Percentiles rank a stretch among this genome's conserved stretches.
phyloP scores from a whole-genome alignment of 2,113 vertebrate species.

The Blennius ocellaris region DNA sequence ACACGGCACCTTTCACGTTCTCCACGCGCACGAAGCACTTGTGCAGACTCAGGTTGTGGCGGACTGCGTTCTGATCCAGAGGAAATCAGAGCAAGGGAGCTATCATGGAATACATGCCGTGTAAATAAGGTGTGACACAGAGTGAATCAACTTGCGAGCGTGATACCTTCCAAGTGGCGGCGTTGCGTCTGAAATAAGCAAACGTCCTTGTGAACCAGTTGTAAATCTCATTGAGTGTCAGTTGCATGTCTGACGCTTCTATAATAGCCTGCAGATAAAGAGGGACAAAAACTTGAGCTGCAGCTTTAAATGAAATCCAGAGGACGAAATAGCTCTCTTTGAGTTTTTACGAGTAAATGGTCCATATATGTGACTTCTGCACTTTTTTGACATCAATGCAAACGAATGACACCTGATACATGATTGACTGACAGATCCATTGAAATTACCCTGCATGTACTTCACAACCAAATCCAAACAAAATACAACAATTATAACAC shows the following conservation, averaged over 20 bases:
- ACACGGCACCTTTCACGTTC: slow-evolving; percentile 97
- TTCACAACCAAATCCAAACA: no score
- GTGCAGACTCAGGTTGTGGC: slow-evolving; percentile 98
- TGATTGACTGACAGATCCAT: no score
- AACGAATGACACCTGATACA: no score
- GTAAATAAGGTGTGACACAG: slow-evolving; percentile 29
- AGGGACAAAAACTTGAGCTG: neutral
- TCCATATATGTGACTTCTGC: no score
- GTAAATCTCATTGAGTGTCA: slow-evolving; percentile 98
- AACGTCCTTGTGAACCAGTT: slow-evolving; percentile 98
- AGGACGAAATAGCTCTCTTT: no score
- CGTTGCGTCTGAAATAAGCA: slow-evolving; percentile 97
- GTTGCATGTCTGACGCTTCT: slow-evolving; percentile 93
- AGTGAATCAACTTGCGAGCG: slow-evolving; percentile 50
- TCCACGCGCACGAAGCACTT: slow-evolving; percentile 98
- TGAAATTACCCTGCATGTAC: no score
- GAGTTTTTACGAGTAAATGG: no score
- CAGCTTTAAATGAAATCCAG: no score
- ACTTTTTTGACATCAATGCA: no score
- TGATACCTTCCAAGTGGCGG: slow-evolving; percentile 96
- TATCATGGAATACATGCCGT: slow-evolving; percentile 14
- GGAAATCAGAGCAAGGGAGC: slow-evolving; percentile 24
- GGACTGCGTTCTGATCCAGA: slow-evolving; percentile 91
- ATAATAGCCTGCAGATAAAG: slow-evolving; percentile 89
- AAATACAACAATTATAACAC: no score